Conservation (phyloP, 2,113 vertebrate genomes). For the Boleophthalmus pectinirostris region DNA sequence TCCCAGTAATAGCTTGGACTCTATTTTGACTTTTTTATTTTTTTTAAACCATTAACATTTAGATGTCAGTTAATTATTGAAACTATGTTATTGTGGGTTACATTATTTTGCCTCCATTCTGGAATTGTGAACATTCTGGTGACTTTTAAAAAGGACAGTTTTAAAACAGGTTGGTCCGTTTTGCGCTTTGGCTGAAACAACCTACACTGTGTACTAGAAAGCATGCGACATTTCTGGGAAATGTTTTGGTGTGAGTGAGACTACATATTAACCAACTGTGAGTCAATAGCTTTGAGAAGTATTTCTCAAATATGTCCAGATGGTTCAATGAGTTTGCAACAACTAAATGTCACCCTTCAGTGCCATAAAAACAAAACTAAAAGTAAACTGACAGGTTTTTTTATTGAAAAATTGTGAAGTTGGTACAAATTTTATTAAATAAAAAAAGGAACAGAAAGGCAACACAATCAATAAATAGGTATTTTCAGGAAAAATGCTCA, state of each 20-base stretch:
- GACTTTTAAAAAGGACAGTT: too few species aligned
- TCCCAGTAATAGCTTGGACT: too few species aligned
- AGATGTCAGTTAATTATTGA: too few species aligned
- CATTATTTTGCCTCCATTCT: too few species aligned
- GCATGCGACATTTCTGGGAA: neutral
- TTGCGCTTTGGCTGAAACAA: neutral
- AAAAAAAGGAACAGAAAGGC: slow-evolving; percentile 6
- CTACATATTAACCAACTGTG: neutral
- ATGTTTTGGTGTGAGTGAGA: neutral
- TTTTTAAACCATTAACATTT: too few species aligned
- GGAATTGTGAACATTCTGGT: too few species aligned
- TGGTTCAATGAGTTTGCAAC: neutral
- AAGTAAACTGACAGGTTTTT: too few species aligned
- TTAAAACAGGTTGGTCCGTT: too few species aligned
- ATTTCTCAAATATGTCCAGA: neutral
- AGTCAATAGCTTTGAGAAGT: neutral
- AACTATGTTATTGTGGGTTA: too few species aligned
- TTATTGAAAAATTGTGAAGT: neutral
- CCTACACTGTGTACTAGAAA: neutral
- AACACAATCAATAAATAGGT: slow-evolving; percentile 56
- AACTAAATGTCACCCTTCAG: neutral
- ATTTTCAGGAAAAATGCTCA: neutral
- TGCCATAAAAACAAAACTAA: too few species aligned
- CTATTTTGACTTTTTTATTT: too few species aligned
- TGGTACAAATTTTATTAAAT: neutral